Percentiles rank a stretch among this genome's conserved stretches.
phyloP scores from a whole-genome alignment of 1,140 invertebrate genomes.

The Heterodera schachtii region DNA sequence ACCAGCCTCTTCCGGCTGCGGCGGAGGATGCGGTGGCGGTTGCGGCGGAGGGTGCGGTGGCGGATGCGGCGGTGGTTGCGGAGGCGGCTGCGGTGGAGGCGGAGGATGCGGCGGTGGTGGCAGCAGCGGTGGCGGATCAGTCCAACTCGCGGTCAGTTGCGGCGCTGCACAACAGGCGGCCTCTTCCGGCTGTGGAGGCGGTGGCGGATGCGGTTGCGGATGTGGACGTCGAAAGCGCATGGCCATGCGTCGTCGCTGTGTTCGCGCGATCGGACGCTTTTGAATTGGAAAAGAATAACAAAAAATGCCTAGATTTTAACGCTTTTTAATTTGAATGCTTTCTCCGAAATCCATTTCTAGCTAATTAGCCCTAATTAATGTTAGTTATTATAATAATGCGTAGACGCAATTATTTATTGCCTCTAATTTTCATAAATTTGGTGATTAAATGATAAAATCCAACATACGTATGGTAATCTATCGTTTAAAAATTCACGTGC shows the following conservation, averaged over 20 bases:
- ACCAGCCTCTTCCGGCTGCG: slow-evolving; percentile 16
- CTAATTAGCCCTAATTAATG: no score
- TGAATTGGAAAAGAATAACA: not conserved
- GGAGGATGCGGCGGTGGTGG: not conserved
- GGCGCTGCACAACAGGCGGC: not conserved
- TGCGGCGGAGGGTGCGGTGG: not conserved
- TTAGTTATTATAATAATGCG: no score
- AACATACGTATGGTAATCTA: no score
- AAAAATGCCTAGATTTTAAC: no score
- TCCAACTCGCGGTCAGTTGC: not conserved
- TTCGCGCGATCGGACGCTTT: not conserved
- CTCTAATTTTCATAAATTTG: no score
- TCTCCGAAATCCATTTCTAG: no score
- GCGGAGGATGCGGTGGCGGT: slow-evolving; percentile 13
- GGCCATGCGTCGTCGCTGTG: not conserved
- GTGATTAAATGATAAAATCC: no score
- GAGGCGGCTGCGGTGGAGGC: not conserved
- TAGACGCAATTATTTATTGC: no score
- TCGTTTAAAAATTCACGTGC: no score
- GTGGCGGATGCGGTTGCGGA: not conserved
- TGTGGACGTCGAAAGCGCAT: not conserved
- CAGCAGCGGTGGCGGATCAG: not conserved
- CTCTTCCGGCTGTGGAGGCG: no score
- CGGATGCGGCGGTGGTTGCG: not conserved
- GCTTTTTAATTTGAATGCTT: no score